phyloP scores from a whole-genome alignment of 2,797 vertebrate species.

The Florisuga fusca region DNA sequence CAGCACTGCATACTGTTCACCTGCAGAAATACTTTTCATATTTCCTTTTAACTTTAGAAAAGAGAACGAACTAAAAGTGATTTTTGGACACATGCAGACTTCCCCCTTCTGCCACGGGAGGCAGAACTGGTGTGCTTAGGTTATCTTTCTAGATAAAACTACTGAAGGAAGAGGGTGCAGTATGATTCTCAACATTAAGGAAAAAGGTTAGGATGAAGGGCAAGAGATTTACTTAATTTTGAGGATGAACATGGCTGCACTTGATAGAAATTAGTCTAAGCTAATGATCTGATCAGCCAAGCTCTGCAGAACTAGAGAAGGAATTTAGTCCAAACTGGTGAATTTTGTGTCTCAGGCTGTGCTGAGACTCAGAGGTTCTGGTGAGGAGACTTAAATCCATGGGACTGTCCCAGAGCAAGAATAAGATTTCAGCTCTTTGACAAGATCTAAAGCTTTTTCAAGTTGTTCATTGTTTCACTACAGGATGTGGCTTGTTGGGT shows the following conservation, averaged over 20 bases:
- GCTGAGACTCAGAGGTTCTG: background rate
- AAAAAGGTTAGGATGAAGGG: background rate
- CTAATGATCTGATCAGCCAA: background rate
- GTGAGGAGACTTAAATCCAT: background rate
- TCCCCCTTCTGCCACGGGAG: background rate
- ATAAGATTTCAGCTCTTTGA: background rate
- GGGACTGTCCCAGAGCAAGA: background rate
- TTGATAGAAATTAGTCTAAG: background rate
- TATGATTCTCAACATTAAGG: background rate
- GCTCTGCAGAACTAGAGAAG: background rate
- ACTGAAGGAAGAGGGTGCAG: background rate
- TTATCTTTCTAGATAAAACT: background rate
- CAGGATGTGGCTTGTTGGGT: background rate
- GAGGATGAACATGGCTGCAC: background rate
- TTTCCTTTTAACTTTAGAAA: background rate
- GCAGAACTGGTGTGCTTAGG: background rate
- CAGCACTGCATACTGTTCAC: background rate
- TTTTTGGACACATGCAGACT: background rate
- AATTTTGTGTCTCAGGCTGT: background rate
- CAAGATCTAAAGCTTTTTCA: background rate
- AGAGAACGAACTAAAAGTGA: background rate
- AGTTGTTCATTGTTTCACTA: background rate
- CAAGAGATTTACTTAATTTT: background rate
- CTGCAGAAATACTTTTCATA: background rate
- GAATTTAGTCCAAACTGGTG: background rate